Conservation (phyloP, 2,797 vertebrate genomes). For the Nyctibius grandis region DNA sequence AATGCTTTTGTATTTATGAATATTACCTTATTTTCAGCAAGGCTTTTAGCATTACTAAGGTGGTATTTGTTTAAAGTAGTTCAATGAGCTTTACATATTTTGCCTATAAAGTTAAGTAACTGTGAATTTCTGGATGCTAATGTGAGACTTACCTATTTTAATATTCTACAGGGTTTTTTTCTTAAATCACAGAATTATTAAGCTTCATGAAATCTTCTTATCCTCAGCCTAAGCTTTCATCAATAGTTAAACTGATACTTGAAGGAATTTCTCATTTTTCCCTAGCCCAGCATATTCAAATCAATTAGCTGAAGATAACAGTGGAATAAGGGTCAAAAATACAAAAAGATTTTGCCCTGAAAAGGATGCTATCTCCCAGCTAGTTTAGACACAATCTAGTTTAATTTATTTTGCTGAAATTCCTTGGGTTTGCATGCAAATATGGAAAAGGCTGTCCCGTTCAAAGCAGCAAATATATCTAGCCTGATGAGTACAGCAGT, state of each 20-base stretch:
- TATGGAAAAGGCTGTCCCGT: background rate
- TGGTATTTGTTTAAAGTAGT: background rate
- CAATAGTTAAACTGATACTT: background rate
- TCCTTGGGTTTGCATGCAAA: background rate
- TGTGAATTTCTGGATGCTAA: background rate
- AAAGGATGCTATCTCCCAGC: background rate
- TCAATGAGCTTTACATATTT: background rate
- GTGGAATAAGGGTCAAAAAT: background rate
- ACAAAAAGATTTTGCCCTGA: background rate
- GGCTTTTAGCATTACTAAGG: background rate
- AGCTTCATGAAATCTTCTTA: background rate
- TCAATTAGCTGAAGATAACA: background rate
- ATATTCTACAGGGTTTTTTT: background rate
- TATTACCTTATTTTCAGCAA: background rate
- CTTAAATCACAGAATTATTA: background rate
- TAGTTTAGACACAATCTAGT: background rate
- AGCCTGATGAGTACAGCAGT: background rate
- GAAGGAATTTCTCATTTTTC: background rate
- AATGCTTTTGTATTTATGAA: background rate
- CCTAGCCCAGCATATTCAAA: background rate
- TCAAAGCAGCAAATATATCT: background rate
- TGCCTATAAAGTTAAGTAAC: background rate
- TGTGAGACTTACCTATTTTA: background rate
- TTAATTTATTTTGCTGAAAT: background rate
- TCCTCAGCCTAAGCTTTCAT: background rate